Base-by-base conservation (phyloP, 2,888 invertebrate species). In the Acleris emargana region DNA sequence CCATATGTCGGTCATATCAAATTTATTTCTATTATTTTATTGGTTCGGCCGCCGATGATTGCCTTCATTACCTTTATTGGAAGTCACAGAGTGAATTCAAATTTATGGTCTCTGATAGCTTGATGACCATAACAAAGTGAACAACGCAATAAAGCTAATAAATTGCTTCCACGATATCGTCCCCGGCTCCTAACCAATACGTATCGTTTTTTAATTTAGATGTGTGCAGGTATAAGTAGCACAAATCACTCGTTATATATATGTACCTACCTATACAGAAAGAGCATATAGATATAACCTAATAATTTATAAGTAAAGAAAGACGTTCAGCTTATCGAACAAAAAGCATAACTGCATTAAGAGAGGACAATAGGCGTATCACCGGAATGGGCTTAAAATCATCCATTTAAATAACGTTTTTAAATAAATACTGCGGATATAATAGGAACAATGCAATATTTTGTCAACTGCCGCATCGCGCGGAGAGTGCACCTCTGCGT, bases 1-100 rank as follows among this genome's bases (percentile, higher is more conserved):
- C 91, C 92, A 92, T 92, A 91, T 92, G 92, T 91, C 89, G 91
- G 88, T 91, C 89, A 91, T 91, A 92, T 92, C 91, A 90, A 92
- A 90, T 91, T 91, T 91, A 91, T 91, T 91, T 91, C 91, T 89
- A 91, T 91, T 91, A 91, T 91, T 91, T 91, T 90, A 91, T 91
- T 91, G 88, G 87, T 83, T 88, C 80, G 82, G 83, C 83, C 82
- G 82, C 77, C 82, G 83, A 88, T 89, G 87, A 91, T 91, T 88
- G 87, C 88, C 81, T 89, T 91, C 91, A 91, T 92, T 92, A 91
- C 86, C 85, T 89, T 91, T 90, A 91, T 91, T 91, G 87, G 83
- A 88, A 87, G 90, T 89, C 90, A 87, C 86, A 78, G 82, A 87
- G 89, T 91, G 87, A 87, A 91, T 87, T 87, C 87, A 83, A 91